These are phyloP conservation scores for Hystrix cristata DNA, from an alignment of 2,113 vertebrate genomes.

Conservation along the genomic window DNA sequence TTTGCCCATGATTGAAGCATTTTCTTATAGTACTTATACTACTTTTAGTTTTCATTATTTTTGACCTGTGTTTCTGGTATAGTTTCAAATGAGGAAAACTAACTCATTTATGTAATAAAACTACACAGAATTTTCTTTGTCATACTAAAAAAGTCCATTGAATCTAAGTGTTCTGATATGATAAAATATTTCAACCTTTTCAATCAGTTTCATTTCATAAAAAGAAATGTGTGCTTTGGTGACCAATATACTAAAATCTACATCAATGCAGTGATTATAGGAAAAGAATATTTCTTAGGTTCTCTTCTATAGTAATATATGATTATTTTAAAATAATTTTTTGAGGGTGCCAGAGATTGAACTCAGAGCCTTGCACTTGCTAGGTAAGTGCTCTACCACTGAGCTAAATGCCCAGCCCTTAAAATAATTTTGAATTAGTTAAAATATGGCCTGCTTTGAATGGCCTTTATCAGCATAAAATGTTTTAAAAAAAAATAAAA, in stretches of 20 bases:
- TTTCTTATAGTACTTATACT: background rate
- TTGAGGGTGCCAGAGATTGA: too few species aligned
- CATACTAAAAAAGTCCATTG: background rate
- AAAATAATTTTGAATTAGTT: background rate
- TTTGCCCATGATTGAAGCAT: background rate
- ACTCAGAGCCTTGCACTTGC: too few species aligned
- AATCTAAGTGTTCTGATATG: background rate
- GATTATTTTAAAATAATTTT: background rate
- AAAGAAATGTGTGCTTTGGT: background rate
- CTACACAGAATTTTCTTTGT: background rate
- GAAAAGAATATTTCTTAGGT: background rate
- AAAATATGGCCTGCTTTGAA: background rate
- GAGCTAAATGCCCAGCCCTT: too few species aligned
- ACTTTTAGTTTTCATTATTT: background rate
- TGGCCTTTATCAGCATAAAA: background rate
- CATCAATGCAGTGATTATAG: background rate
- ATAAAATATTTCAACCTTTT: background rate
- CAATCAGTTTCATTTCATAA: background rate
- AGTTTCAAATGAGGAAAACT: background rate
- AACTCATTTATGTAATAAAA: background rate
- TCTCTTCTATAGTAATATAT: background rate
- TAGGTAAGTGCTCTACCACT: too few species aligned
- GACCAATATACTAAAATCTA: background rate
- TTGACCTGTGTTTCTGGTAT: background rate
- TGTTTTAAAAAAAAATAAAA: background rate